Conservation (phyloP, 2,113 vertebrate species). For the Ophthalmolycus amberensis region DNA sequence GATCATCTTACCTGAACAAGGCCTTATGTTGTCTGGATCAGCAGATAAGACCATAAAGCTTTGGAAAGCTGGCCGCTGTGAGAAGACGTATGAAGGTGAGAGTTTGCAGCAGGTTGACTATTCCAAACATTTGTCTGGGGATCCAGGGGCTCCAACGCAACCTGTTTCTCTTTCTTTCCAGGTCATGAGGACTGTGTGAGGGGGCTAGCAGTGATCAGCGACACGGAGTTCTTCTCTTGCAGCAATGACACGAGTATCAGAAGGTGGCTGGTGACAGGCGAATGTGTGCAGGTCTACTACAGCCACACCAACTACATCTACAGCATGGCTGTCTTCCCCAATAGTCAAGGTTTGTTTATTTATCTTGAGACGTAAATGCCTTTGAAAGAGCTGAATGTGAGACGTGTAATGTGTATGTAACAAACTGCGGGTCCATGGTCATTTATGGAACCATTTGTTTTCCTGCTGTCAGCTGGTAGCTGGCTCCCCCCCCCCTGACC, state of each 20-base stretch:
- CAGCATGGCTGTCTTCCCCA: conserved; percentile 92
- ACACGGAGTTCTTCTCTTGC: conserved; percentile 95
- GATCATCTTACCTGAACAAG: conserved; percentile 94
- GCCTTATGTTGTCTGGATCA: conserved; percentile 96
- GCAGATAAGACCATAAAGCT: conserved; percentile 97
- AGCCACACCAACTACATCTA: conserved; percentile 99
- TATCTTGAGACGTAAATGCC: background rate
- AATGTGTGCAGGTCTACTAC: conserved; percentile 93
- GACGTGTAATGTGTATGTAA: background rate
- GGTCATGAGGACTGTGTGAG: conserved; percentile 98
- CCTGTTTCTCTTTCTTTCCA: conserved; percentile 62
- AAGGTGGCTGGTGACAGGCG: conserved; percentile 93
- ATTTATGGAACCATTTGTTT: conserved; percentile 1
- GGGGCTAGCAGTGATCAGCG: conserved; percentile 92
- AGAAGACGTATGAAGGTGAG: conserved; percentile 92
- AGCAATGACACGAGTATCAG: conserved; percentile 95
- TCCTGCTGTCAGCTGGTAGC: background rate
- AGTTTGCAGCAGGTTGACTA: background rate
- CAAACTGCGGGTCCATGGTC: background rate
- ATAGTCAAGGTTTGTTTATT: conserved; percentile 86
- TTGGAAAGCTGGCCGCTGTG: conserved; percentile 98
- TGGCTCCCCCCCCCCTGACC: background rate
- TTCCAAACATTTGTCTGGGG: background rate
- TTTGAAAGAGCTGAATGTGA: background rate
- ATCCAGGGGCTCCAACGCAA: background rate